Conservation (phyloP, 2,888 invertebrate genomes). For the Pseudoips prasinana region DNA sequence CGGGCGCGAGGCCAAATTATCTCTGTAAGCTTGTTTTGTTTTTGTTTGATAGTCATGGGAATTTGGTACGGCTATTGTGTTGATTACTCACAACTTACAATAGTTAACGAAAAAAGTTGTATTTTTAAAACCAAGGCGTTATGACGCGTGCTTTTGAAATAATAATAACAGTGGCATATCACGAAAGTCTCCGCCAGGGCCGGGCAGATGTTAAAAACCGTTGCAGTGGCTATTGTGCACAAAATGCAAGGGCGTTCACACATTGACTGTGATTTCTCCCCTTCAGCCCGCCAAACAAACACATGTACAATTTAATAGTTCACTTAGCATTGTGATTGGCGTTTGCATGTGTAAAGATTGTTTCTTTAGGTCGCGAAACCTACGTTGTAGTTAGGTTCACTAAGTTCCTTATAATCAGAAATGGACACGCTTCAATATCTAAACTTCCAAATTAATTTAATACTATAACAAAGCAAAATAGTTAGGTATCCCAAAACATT, state of each 20-base stretch:
- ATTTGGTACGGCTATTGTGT: constrained; percentile 43
- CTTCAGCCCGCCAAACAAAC: constrained; percentile 37
- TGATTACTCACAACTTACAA: constrained; percentile 38
- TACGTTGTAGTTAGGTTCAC: too few relatives aligned
- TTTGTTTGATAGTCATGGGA: constrained; percentile 62
- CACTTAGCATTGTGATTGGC: constrained; percentile 13
- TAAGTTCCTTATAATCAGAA: too few relatives aligned
- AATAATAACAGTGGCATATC: constrained; percentile 51
- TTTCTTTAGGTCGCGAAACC: too few relatives aligned
- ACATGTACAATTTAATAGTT: constrained; percentile 12
- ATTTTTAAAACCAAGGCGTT: constrained; percentile 23
- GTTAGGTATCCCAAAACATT: too few relatives aligned
- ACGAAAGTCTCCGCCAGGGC: constrained; percentile 31
- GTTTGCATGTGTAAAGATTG: too few relatives aligned
- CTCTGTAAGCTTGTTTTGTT: constrained; percentile 45
- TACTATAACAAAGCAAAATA: too few relatives aligned
- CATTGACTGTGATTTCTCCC: constrained; percentile 67
- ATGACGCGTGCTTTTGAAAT: constrained; percentile 28
- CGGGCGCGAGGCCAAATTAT: constrained; percentile 52
- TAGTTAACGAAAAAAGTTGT: constrained; percentile 37
- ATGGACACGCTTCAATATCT: too few relatives aligned
- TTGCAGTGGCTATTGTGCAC: constrained; percentile 71
- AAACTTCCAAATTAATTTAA: too few relatives aligned
- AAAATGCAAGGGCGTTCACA: constrained; percentile 55
- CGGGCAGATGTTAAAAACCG: constrained; percentile 78